These are phyloP conservation scores for Chirona hameri DNA, from an alignment of 2,888 invertebrate species.

Conservation along the genomic window DNA sequence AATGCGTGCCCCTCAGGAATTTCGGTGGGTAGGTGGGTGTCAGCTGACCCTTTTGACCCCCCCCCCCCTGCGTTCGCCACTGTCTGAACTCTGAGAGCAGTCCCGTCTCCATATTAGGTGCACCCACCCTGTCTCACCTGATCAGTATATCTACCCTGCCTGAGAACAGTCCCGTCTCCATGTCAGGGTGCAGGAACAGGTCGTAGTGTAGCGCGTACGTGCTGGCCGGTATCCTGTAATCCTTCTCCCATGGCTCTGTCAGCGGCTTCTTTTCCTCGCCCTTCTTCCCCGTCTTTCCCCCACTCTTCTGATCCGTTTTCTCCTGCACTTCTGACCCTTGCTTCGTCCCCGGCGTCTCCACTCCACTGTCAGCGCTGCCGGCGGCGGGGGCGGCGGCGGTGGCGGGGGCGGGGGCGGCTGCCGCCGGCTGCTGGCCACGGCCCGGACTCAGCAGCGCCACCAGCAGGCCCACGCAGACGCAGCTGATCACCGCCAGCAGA, in stretches of 20 bases:
- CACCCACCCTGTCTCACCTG: conserved; percentile 11
- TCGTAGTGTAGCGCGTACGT: conserved; percentile 64
- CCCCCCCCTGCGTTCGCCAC: too few species aligned
- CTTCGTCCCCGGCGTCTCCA: not conserved
- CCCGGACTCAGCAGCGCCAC: conserved; percentile 35
- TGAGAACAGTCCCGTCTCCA: conserved; percentile 54
- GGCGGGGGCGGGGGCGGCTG: not conserved
- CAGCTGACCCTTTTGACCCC: too few species aligned
- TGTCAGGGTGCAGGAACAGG: conserved; percentile 62
- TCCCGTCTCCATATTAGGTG: not conserved
- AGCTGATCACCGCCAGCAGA: conserved; percentile 33
- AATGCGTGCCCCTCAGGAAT: too few species aligned
- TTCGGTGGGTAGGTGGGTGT: too few species aligned
- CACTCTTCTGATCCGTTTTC: too few species aligned
- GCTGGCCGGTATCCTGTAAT: conserved; percentile 58
- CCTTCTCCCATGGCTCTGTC: conserved; percentile 42
- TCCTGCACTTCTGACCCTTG: too few species aligned
- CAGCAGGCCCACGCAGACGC: conserved; percentile 34
- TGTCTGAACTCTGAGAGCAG: too few species aligned
- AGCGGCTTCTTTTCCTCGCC: not conserved
- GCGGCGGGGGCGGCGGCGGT: too few species aligned
- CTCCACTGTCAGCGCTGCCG: too few species aligned
- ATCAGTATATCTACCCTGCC: conserved; percentile 54
- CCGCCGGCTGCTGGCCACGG: not conserved
- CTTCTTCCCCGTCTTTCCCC: not conserved